A percentile compares a stretch with the other conserved stretches of the same genome.
phyloP scores from a whole-genome alignment of 2,113 vertebrate species.

The Burhinus oedicnemus region DNA sequence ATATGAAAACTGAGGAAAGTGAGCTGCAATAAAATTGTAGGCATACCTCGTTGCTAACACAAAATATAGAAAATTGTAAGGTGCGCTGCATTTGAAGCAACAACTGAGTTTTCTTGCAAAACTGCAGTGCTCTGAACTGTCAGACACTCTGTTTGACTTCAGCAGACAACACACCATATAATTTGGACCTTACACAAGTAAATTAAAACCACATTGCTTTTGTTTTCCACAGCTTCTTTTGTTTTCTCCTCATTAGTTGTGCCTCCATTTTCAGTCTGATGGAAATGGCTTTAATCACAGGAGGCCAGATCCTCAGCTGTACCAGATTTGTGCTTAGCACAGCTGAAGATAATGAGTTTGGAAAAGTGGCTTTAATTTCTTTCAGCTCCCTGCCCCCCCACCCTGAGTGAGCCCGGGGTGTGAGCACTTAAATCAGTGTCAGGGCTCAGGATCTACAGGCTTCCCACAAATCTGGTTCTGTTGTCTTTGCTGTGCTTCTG shows the following conservation, averaged over 20 bases:
- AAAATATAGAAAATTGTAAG: neutral
- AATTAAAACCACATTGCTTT: slow-evolving; percentile 40
- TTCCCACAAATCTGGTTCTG: neutral
- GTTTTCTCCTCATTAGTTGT: slow-evolving; percentile 30
- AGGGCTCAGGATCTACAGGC: neutral
- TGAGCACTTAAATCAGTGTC: neutral
- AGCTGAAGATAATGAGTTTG: neutral
- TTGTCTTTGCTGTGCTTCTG: neutral
- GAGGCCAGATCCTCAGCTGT: neutral
- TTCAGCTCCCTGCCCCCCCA: neutral
- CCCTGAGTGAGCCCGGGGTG: neutral
- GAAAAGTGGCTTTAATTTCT: neutral
- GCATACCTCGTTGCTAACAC: neutral
- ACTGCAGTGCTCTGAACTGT: neutral
- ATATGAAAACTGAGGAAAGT: neutral
- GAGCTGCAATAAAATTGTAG: neutral
- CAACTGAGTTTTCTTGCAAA: neutral
- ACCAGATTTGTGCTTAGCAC: neutral
- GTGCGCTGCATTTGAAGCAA: neutral
- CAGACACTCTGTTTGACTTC: neutral
- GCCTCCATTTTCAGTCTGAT: neutral
- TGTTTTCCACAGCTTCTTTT: neutral
- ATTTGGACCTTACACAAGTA: neutral
- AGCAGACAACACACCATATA: neutral
- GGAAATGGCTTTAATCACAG: slow-evolving; percentile 23